A percentile compares a stretch with the other conserved stretches of the same genome.
Evolutionary conservation across 2,888 invertebrate genomes (phyloP).

Genomic region (Plebejus anna): DNA sequence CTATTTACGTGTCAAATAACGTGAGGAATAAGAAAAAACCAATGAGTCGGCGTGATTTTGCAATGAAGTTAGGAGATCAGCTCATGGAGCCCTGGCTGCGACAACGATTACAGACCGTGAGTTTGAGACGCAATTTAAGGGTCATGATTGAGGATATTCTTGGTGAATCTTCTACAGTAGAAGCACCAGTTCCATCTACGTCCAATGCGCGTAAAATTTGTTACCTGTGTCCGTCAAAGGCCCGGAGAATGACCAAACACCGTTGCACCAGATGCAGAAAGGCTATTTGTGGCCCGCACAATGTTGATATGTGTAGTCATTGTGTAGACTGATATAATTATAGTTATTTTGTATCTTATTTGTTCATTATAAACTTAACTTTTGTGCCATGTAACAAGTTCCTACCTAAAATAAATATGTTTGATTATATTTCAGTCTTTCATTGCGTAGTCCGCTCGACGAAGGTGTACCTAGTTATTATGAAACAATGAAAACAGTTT

Average conservation of each 20-base stretch:
- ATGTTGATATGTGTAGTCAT: conserved; percentile 23
- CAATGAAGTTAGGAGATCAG: conserved; percentile 27
- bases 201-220: conserved; percentile 36
- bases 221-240: conserved; percentile 34
- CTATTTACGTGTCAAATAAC: conserved; percentile 31
- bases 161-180: conserved; percentile 30
- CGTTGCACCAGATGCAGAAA: conserved; percentile 35
- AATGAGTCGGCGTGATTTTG: conserved; percentile 23
- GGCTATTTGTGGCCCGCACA: conserved; percentile 32
- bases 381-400: conserved; percentile 21
- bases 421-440: conserved; percentile 19
- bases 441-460: no score
- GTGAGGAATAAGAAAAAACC: conserved; percentile 33
- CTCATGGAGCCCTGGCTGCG: conserved; percentile 31
- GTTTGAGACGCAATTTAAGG: conserved; percentile 26
- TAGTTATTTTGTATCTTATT: no score
- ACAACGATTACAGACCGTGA: conserved; percentile 30
- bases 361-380: neutral
- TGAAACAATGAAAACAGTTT: no score
- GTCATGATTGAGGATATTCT: conserved; percentile 34
- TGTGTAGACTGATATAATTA: neutral
- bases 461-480: neutral
- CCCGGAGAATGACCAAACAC: conserved; percentile 35
- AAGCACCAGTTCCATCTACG: conserved; percentile 32
- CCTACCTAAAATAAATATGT: conserved; percentile 31